These are phyloP conservation scores for Strongylocentrotus purpuratus DNA, from an alignment of 35 echinoderm and acorn worm species.

Conservation along the genomic window DNA sequence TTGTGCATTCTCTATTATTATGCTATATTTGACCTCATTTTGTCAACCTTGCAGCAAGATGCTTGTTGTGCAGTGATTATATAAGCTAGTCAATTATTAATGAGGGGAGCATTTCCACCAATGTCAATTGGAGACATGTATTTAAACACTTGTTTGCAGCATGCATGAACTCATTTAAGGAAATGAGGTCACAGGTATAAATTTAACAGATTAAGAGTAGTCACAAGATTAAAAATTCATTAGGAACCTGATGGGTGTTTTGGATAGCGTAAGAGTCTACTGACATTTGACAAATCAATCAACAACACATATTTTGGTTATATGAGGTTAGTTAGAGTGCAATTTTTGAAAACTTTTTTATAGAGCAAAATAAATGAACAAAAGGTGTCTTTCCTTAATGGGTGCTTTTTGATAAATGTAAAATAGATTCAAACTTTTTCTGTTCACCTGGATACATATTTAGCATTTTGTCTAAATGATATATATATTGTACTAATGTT, in stretches of 20 bases:
- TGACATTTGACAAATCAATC: background rate
- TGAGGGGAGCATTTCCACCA: background rate
- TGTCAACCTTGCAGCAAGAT: background rate
- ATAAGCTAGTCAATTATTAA: background rate
- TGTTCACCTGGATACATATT: too few species aligned
- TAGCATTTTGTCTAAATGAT: too few species aligned
- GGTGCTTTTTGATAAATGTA: too few species aligned
- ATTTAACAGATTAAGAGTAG: background rate
- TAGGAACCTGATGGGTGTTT: background rate
- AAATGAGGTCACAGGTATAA: background rate
- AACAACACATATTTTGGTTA: too few species aligned
- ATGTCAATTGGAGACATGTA: background rate
- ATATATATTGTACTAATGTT: too few species aligned
- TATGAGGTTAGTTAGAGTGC: too few species aligned
- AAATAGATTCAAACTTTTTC: too few species aligned
- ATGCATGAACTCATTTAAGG: background rate
- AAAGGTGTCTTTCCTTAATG: too few species aligned
- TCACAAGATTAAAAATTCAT: background rate
- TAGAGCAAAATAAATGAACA: too few species aligned
- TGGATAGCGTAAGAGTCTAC: background rate
- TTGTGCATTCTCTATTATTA: too few species aligned
- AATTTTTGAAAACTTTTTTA: too few species aligned
- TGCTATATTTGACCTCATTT: background rate
- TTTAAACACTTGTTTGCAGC: background rate
- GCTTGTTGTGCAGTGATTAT: background rate